Evolutionary conservation across 2,113 vertebrate genomes (phyloP), one percentile per base, ranked within the genome.

Genomic region (Bos javanicus): DNA sequence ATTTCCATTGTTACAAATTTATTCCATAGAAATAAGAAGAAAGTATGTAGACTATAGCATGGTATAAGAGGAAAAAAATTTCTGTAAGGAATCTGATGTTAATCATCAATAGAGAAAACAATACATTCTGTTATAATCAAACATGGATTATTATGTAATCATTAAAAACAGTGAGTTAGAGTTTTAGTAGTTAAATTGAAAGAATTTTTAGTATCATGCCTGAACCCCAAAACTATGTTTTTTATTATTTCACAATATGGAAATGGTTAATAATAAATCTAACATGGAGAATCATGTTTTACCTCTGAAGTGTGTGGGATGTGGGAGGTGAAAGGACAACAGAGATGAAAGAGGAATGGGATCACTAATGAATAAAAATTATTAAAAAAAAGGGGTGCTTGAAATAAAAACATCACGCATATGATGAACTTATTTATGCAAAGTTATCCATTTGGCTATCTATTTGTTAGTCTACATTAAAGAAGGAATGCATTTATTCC

Each of bases 31-130:
- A 83, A 87, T 46, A 83, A 95, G 43, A 54, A 76, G 1, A 43
- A 78, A 54, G 2, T 43, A 19, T 59, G 2, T 13, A 71, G 2
- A 83, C 6, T 23, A 0, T 0, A 93, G 6, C 13, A 48, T 3
- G 64, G 1, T 74, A 28, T 74, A 48, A 54, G 2, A 6, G 28
- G 5, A 1, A 3, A 8, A 26, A 48, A 6, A 6, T 7, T 43
- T 36, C 7, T 50, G 3, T 92, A 90, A 80, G 3, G 14, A 87
- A 54, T 71, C 8, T 23, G 7, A 52, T 48, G 23, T 39, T 85
- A 60, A 43, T 80, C 10, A 39, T 50, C 60, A 59, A 71, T 5
- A 57, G 9, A 19, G 6, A 7, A 83, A 83, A 9, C 1, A 33
- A 30, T 50, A 85, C 62, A 62, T 16, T 88, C 3, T 74, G 16